Evolutionary conservation across 2,797 vertebrate genomes (phyloP), one percentile per base, ranked within the genome.

Genomic region (Xenentodon cancila): DNA sequence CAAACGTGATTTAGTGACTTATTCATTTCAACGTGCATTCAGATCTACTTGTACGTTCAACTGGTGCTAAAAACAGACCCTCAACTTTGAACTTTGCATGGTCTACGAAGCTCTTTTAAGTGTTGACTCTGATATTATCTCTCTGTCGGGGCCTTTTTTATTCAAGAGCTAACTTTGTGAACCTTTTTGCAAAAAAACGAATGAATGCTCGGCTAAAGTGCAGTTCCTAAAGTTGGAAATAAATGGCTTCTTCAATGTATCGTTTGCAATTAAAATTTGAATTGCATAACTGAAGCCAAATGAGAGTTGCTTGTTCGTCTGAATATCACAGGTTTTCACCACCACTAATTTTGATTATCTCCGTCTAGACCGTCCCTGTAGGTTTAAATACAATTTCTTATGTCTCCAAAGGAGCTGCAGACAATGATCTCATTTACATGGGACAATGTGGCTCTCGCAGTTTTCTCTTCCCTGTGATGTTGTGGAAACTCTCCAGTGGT

Each of bases 361-460:
- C 53, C 1, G 32, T 47, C 60, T 46, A 40, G 51, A 68, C 57
- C 48, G 52, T 80, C 54, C 68, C 79, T 42, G 52, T 17, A n/a
- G 47, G 56, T 58, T 58, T 49, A 21, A 68, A 75, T 40, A 64
- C 49, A 49, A 50, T 64, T 57, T 76, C 27, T 75, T 76, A 64
- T 61, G 53, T 59, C 34, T 64, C 40, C 56, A 53, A 59, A 58
- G 47, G n/a, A 71, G 59, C 44, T n/a, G 45, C 17, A 71, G 72
- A 77, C 68, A 75, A 42, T 67, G 68, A 65, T 76, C 79, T 63
- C 46, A 68, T 86, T 81, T 70, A 48, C 46, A 43, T 3, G 50
- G 48, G 55, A 68, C 72, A 75, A 59, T 66, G 67, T n/a, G 64
- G 30, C 68, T 75, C 53, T 45, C 27, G 34, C 48, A 40, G 53